A percentile compares a stretch with the other conserved stretches of the same genome.
Conservation (phyloP, 2,113 vertebrate genomes). For the Neoarius graeffei region DNA sequence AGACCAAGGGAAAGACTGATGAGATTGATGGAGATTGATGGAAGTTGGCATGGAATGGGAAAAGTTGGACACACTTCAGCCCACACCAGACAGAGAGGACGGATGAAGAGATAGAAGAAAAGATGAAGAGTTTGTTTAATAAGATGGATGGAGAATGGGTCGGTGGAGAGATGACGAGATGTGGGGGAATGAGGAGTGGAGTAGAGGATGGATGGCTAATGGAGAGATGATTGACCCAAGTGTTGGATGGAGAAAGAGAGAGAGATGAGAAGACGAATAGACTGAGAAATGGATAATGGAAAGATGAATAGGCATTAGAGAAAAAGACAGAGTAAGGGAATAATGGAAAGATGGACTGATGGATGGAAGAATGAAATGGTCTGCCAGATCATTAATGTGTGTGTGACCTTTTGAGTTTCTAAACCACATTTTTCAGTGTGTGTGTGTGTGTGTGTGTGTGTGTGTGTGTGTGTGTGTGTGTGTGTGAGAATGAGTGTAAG, state of each 20-base stretch:
- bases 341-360: conserved; percentile 6
- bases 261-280: background rate
- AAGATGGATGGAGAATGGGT: conserved; percentile 26
- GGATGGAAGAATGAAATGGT: background rate
- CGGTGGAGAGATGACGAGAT: conserved; percentile 47
- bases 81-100: background rate
- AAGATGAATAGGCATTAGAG: conserved; percentile 45
- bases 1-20: too few relatives aligned
- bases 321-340: background rate
- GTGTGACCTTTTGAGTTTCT: conserved; percentile 69
- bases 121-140: background rate
- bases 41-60: background rate
- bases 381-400: background rate
- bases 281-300: background rate
- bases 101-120: conserved; percentile 54
- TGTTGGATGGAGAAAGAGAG: background rate
- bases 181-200: background rate
- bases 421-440: conserved; percentile 39
- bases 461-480: conserved; percentile 2
- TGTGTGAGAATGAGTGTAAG: background rate
- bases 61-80: background rate
- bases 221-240: background rate
- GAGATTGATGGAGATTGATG: conserved; percentile 32
- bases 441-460: conserved; percentile 20
- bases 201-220: background rate